A percentile compares a stretch with the other conserved stretches of the same genome.
phyloP scores from a whole-genome alignment of 1,140 invertebrate species.

The Habropoda laboriosa region DNA sequence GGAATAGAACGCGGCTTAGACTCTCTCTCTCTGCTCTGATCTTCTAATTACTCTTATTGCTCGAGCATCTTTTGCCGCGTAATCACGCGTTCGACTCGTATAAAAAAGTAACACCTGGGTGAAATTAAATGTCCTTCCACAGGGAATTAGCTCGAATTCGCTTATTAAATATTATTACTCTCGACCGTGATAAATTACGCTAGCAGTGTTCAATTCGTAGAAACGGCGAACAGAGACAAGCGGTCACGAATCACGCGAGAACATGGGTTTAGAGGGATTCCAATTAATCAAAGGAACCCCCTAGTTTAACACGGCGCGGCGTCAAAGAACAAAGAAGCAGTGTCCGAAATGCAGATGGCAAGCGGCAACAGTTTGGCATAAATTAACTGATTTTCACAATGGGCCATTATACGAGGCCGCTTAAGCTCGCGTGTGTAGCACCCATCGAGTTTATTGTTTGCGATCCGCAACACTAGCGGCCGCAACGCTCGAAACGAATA shows the following conservation, averaged over 20 bases:
- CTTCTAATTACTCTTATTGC: conserved; percentile 15
- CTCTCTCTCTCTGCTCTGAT: too few species aligned
- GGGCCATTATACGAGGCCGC: conserved; percentile 56
- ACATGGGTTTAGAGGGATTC: not conserved
- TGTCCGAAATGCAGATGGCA: conserved; percentile 9
- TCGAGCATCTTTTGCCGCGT: conserved; percentile 1
- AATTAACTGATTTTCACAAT: conserved; percentile 69
- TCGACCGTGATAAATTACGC: too few species aligned
- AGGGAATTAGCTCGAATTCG: not conserved
- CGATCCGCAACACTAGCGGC: conserved; percentile 17
- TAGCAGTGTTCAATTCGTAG: too few species aligned
- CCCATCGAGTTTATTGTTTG: conserved; percentile 67
- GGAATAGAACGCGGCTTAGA: conserved; percentile 32
- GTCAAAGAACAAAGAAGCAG: conserved; percentile 10
- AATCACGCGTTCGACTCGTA: not conserved
- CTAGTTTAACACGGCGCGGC: too few species aligned
- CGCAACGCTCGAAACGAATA: conserved; percentile 24
- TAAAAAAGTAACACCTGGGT: conserved; percentile 17
- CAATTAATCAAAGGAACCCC: not conserved
- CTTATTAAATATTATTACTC: not conserved
- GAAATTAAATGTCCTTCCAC: not conserved
- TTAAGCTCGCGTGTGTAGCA: conserved; percentile 53
- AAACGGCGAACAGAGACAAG: too few species aligned
- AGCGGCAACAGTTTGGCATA: conserved; percentile 45
- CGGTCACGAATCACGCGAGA: not conserved